phyloP scores from a whole-genome alignment of 2,113 vertebrate genomes.

The Phalacrocorax pelagicus region DNA sequence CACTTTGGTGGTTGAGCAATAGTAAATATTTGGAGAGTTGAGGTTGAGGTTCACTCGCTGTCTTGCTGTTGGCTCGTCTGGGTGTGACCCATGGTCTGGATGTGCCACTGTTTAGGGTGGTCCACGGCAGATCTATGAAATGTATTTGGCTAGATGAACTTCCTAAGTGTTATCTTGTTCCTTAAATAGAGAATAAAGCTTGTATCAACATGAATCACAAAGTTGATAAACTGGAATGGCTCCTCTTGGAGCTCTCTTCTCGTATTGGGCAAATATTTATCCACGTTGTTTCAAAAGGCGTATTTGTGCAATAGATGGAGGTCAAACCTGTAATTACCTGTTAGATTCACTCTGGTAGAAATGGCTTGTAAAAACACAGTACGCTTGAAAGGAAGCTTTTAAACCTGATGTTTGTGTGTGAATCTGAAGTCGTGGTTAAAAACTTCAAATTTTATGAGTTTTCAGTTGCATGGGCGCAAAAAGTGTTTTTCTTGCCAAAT shows the following conservation, averaged over 20 bases:
- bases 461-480: background rate
- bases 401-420: background rate
- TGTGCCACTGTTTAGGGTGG: background rate
- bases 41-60: background rate
- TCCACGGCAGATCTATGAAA: background rate
- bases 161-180: slow-evolving; percentile 11
- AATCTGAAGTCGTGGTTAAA: background rate
- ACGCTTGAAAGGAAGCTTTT: background rate
- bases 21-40: background rate
- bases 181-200: slow-evolving; percentile 33
- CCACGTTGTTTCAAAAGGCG: slow-evolving; percentile 45
- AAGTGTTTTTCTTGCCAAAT: background rate
- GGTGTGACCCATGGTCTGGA: background rate
- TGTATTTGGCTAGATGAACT: background rate
- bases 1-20: background rate
- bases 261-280: slow-evolving; percentile 61
- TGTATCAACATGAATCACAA: slow-evolving; percentile 47
- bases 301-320: slow-evolving; percentile 52
- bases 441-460: background rate
- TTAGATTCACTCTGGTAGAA: background rate
- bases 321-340: slow-evolving; percentile 64
- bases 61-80: background rate
- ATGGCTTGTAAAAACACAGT: background rate
- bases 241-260: slow-evolving; percentile 24
- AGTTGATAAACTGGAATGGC: slow-evolving; percentile 69